Evolutionary conservation across 2,888 invertebrate species (phyloP).

Genomic region (Liopterus haemorrhoidalis): DNA sequence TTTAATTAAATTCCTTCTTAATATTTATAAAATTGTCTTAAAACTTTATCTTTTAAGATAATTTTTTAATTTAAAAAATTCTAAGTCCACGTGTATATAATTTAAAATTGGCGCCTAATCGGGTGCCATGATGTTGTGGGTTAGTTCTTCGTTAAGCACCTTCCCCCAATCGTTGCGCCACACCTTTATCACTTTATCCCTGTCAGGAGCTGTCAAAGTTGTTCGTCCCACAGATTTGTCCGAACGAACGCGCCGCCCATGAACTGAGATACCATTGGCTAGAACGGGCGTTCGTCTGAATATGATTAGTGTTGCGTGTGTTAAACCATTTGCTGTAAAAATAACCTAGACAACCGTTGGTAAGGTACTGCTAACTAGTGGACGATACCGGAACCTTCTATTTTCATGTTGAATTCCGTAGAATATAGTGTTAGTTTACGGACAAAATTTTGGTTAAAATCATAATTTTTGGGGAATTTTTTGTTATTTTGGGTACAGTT

Average conservation of each 20-base stretch:
- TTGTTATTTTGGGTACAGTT: no score
- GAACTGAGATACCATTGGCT: constrained; percentile 42
- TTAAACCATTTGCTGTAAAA: constrained; percentile 20
- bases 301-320: constrained; percentile 40
- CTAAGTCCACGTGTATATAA: constrained; percentile 14
- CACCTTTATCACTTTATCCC: constrained; percentile 48
- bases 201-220: constrained; percentile 46
- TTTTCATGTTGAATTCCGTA: constrained; percentile 3
- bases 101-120: constrained; percentile 43
- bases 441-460: no score
- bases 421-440: no score
- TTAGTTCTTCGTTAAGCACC: constrained; percentile 35
- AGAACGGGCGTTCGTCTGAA: constrained; percentile 39
- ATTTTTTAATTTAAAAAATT: no score
- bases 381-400: constrained; percentile 39
- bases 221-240: constrained; percentile 47
- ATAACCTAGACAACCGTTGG: constrained; percentile 30
- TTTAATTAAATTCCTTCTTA: no score
- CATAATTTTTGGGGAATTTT: no score
- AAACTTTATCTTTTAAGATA: no score
- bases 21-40: no score
- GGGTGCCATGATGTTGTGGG: constrained; percentile 47
- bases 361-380: constrained; percentile 40
- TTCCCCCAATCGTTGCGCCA: constrained; percentile 39
- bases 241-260: constrained; percentile 44